These are phyloP conservation scores for Pseudachorutes palmiensis DNA, from an alignment of 1,140 invertebrate genomes.

Conservation along the genomic window DNA sequence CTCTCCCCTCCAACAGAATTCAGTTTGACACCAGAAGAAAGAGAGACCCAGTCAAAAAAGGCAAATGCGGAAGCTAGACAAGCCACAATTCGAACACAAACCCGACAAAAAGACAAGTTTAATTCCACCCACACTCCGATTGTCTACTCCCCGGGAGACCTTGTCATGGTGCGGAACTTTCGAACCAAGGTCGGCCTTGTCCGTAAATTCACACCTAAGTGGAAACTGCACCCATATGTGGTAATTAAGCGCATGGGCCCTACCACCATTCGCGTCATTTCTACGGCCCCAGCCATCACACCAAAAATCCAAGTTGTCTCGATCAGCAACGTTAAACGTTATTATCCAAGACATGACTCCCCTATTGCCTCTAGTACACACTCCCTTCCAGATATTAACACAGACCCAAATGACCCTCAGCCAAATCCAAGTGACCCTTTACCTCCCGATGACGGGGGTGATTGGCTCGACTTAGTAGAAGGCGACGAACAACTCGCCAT, in stretches of 20 bases:
- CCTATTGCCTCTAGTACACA: neutral
- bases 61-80: neutral
- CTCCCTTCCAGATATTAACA: too few relatives aligned
- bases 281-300: neutral
- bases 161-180: neutral
- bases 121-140: neutral
- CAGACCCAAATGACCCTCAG: too few relatives aligned
- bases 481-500: too few relatives aligned
- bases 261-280: neutral
- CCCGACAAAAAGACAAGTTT: too few relatives aligned
- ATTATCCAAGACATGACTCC: neutral
- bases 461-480: too few relatives aligned
- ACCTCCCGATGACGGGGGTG: too few relatives aligned
- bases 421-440: too few relatives aligned
- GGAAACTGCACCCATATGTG: neutral
- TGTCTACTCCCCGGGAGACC: neutral
- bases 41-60: neutral
- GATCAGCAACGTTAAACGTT: neutral
- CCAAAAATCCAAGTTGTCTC: neutral
- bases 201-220: neutral
- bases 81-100: too few relatives aligned
- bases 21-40: neutral
- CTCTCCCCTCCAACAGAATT: neutral
- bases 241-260: neutral
- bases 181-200: neutral